phyloP scores from a whole-genome alignment of 2,888 invertebrate species.

The Agriopis marginaria region DNA sequence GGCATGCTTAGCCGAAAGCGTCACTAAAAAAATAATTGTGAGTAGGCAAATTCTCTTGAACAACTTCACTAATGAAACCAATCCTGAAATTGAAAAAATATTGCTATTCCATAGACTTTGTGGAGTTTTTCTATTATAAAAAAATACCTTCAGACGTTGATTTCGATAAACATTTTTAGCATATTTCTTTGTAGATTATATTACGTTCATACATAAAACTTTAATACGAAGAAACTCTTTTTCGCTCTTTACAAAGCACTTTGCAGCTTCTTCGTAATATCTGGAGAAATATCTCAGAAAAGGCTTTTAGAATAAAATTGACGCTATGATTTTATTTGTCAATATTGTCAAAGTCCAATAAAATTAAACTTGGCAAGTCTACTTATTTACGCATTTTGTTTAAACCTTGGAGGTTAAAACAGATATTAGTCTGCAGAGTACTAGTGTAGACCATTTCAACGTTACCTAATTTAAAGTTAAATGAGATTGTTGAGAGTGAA shows the following conservation, averaged over 20 bases:
- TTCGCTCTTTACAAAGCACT: conserved; percentile 15
- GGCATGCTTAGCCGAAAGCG: too few species aligned
- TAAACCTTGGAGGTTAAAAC: conserved; percentile 3
- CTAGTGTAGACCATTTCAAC: conserved; percentile 23
- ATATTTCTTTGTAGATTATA: conserved; percentile 1
- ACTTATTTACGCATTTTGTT: conserved; percentile 10
- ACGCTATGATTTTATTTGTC: conserved; percentile 20
- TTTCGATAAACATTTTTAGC: conserved; percentile 3
- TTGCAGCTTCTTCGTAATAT: conserved; percentile 20
- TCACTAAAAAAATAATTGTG: too few species aligned
- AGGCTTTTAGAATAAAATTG: conserved; percentile 19
- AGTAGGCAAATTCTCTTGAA: too few species aligned
- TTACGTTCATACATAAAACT: background rate
- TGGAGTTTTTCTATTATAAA: background rate
- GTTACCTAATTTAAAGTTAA: conserved; percentile 69
- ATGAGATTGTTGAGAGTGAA: conserved; percentile 66
- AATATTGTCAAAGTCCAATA: conserved; percentile 28
- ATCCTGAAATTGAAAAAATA: background rate
- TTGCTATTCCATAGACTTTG: too few species aligned
- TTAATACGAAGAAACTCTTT: conserved; percentile 14
- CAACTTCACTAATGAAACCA: background rate
- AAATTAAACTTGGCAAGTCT: conserved; percentile 15
- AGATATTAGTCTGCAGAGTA: conserved; percentile 11
- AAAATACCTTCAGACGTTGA: background rate
- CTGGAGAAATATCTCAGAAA: conserved; percentile 17